phyloP scores from a whole-genome alignment of 2,113 vertebrate genomes.

The Romanogobio albipinnatus region DNA sequence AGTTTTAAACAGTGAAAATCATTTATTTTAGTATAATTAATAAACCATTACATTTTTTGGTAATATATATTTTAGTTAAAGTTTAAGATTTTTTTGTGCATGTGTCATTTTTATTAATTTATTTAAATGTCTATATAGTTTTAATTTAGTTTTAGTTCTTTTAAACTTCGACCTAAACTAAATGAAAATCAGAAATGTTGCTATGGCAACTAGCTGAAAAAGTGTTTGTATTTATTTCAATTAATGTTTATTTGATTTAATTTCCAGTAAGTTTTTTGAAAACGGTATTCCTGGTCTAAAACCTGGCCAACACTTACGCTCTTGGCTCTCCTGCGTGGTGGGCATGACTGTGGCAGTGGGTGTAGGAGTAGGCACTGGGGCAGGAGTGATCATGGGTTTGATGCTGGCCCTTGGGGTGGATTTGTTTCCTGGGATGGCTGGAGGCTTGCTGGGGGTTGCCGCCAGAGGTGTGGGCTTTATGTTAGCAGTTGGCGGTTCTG shows the following conservation, averaged over 20 bases:
- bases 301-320: slow-evolving; percentile 75
- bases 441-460: slow-evolving; percentile 91
- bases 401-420: slow-evolving; percentile 96
- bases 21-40: not conserved
- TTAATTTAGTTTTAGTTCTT: too few relatives aligned
- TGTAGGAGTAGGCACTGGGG: slow-evolving; percentile 90
- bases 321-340: slow-evolving; percentile 95
- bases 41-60: not conserved
- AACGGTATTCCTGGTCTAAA: not conserved
- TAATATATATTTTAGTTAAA: too few relatives aligned
- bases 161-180: too few relatives aligned
- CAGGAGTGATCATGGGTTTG: slow-evolving; percentile 97
- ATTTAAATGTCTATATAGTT: not conserved
- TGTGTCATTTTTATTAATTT: not conserved
- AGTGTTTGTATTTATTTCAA: not conserved
- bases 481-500: slow-evolving; percentile 96
- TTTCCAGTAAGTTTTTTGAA: not conserved
- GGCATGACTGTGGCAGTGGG: slow-evolving; percentile 99
- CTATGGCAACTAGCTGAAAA: not conserved
- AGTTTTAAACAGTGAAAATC: not conserved
- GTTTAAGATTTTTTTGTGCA: not conserved
- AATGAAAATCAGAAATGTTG: too few relatives aligned
- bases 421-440: slow-evolving; percentile 91
- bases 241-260: not conserved
- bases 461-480: slow-evolving; percentile 97